Evolutionary conservation across 53 echinoderm and acorn worm genomes (phyloP).

Genomic region (Crossaster papposus): DNA sequence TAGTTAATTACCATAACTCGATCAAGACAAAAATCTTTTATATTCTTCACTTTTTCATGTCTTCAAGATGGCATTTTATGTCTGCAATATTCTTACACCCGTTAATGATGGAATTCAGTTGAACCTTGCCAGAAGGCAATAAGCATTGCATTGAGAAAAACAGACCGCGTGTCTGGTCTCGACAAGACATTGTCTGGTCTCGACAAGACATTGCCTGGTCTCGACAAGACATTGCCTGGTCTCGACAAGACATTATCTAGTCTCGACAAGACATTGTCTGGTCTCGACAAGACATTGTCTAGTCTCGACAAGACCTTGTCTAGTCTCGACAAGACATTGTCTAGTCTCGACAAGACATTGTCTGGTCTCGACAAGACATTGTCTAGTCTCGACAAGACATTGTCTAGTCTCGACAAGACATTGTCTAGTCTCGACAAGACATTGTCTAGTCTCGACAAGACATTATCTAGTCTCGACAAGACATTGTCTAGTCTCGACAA

Average conservation of each 20-base stretch:
- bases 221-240: background rate
- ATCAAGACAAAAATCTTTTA: background rate
- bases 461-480: background rate
- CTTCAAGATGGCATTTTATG: background rate
- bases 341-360: background rate
- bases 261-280: background rate
- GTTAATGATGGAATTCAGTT: background rate
- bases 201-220: too few relatives aligned
- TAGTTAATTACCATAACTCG: slow-evolving; percentile 1
- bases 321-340: too few relatives aligned
- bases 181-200: background rate
- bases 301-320: background rate
- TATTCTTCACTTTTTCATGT: background rate
- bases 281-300: too few relatives aligned
- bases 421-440: background rate
- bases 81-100: background rate
- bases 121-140: slow-evolving; percentile 30
- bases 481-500: background rate
- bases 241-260: too few relatives aligned
- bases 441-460: too few relatives aligned
- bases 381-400: background rate
- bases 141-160: too few relatives aligned
- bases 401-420: too few relatives aligned
- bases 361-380: too few relatives aligned
- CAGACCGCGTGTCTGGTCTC: too few relatives aligned